Evolutionary conservation across 2,113 vertebrate species (phyloP), one percentile per base, ranked within the genome.

Genomic region (Craseonycteris thonglongyai): DNA sequence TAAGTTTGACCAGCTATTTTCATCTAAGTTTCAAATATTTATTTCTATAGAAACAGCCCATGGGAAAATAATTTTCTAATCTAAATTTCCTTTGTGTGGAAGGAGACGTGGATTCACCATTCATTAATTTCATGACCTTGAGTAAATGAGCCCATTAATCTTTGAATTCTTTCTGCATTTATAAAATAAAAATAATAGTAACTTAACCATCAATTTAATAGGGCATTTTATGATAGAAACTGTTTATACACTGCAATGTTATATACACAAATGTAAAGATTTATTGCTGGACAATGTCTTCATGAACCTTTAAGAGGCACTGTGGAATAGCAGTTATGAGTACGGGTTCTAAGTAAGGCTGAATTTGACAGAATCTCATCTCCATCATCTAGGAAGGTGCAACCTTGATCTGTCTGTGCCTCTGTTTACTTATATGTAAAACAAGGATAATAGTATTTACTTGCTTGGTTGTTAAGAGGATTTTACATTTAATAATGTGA

Each of bases 91-190:
- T 90, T 95, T 95, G 88, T 15, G 1, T 93, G 66, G 90, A 90
- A 93, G 93, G 49, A 94, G 71, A 85, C 88, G 83, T 92, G 56
- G 74, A 91, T 93, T 96, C 90, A 88, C 84, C 68, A 95, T 84
- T 96, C 92, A 92, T 97, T 97, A 97, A 90, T 96, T 96, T 95
- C 94, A 96, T 96, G 97, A 96, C 84, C 81, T 96, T 92, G 96
- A 68, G 72, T 97, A 96, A 96, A 97, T 96, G 96, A 93, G 40
- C 38, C 61, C 90, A 96, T 92, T 95, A 85, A 94, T 93, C 92
- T 94, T 90, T 95, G 90, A 85, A 78, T 79, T 92, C 96, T 93
- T 85, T 80, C 80, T 85, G 47, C 75, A n/a, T 97, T 97, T 96
- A 61, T 96, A 90, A 95, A 95, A 88, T 56, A 95, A 24, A 30